Conservation (phyloP, 1,140 invertebrate species). For the Atta texana region DNA sequence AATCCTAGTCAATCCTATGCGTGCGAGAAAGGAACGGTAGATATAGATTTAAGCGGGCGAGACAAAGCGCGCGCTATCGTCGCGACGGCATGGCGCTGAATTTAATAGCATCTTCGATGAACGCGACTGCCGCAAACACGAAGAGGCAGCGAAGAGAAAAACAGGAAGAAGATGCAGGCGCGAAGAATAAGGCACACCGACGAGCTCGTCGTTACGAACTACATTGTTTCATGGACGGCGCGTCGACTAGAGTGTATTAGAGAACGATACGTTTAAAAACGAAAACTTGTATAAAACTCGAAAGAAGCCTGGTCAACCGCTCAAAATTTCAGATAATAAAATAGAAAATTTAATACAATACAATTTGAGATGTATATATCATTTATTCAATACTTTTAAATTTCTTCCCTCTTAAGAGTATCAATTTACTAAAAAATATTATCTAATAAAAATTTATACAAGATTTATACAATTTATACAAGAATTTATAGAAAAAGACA, state of each 20-base stretch:
- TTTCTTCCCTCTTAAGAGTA: neutral
- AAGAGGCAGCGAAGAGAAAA: slow-evolving; percentile 38
- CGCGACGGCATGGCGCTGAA: slow-evolving; percentile 68
- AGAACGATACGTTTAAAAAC: slow-evolving; percentile 31
- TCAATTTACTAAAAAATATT: neutral
- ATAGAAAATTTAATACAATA: slow-evolving; percentile 75
- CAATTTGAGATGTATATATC: slow-evolving; percentile 57
- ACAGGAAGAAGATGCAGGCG: slow-evolving; percentile 48
- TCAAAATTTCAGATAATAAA: slow-evolving; percentile 73
- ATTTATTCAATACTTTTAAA: slow-evolving; percentile 39
- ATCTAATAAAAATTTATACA: neutral
- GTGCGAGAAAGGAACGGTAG: neutral
- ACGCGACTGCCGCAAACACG: slow-evolving; percentile 7
- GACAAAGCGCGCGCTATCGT: slow-evolving; percentile 56
- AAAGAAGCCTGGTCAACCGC: slow-evolving; percentile 61
- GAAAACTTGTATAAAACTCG: slow-evolving; percentile 42
- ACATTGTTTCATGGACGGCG: slow-evolving; percentile 40
- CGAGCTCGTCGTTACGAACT: slow-evolving; percentile 22
- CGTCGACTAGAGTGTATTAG: slow-evolving; percentile 28
- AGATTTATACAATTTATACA: too few relatives aligned
- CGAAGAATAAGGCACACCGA: slow-evolving; percentile 47
- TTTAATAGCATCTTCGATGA: slow-evolving; percentile 53
- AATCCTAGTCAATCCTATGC: neutral
- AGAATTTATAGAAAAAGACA: too few relatives aligned
- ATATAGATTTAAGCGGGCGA: slow-evolving; percentile 55